Percentiles rank a stretch among this genome's conserved stretches.
phyloP scores from a whole-genome alignment of 2,797 vertebrate genomes.

The Channa striata region DNA sequence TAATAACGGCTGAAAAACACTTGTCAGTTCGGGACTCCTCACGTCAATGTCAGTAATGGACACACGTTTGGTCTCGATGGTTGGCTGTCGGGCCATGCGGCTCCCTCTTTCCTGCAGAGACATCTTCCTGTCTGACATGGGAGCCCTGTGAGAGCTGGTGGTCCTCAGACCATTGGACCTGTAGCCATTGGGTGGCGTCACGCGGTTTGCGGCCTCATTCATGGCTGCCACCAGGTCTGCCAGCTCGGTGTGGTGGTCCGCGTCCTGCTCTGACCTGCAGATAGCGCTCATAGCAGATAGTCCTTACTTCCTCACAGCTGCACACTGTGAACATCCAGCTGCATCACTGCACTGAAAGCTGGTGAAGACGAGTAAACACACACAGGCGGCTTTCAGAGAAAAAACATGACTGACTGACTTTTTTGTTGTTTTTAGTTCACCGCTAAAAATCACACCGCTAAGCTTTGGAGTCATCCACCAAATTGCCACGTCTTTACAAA shows the following conservation, averaged over 20 bases:
- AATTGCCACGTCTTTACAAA: no score
- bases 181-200: constrained; percentile 72
- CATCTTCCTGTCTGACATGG: constrained; percentile 89
- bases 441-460: no score
- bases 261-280: constrained; percentile 70
- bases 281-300: constrained; percentile 64
- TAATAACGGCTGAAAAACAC: background rate
- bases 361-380: no score
- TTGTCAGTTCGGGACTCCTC: constrained; percentile 14
- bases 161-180: constrained; percentile 69
- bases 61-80: constrained; percentile 93
- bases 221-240: constrained; percentile 91
- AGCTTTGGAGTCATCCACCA: no score
- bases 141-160: constrained; percentile 65
- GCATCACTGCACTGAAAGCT: constrained; percentile 58
- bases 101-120: constrained; percentile 92
- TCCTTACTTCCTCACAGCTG: constrained; percentile 37
- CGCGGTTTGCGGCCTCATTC: constrained; percentile 76
- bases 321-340: background rate
- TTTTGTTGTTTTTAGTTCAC: no score
- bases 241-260: constrained; percentile 83
- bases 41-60: constrained; percentile 93
- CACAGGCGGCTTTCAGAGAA: background rate
- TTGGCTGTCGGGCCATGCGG: constrained; percentile 87
- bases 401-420: no score